Percentiles rank a stretch among this genome's conserved stretches.
These are phyloP conservation scores for Megaleporinus macrocephalus DNA, from an alignment of 2,113 vertebrate genomes.

Conservation along the genomic window DNA sequence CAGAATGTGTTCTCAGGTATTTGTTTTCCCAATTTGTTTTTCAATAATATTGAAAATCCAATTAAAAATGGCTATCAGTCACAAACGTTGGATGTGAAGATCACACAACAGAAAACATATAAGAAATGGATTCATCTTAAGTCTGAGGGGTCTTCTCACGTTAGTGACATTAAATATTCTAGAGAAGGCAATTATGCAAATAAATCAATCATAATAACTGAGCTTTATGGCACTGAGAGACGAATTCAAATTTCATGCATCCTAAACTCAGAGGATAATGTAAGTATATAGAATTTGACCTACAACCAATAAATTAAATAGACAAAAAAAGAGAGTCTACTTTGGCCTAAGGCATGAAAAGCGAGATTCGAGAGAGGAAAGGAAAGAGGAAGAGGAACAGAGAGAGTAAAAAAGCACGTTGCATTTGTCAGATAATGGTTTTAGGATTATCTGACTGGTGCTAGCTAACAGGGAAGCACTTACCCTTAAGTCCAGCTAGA, in stretches of 20 bases:
- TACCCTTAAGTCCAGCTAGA: conserved; percentile 99
- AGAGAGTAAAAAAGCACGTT: conserved; percentile 92
- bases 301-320: conserved; percentile 83
- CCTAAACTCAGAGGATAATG: conserved; percentile 94
- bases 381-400: conserved; percentile 72
- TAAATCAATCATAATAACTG: conserved; percentile 67
- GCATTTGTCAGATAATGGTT: conserved; percentile 99
- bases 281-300: conserved; percentile 91
- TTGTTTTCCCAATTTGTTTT: no score
- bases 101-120: neutral
- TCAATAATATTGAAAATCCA: no score
- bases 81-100: no score
- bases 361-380: conserved; percentile 81
- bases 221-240: conserved; percentile 72
- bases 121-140: conserved; percentile 77
- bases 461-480: conserved; percentile 99
- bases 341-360: conserved; percentile 95
- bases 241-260: conserved; percentile 88
- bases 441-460: conserved; percentile 99
- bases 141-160: conserved; percentile 88
- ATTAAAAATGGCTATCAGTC: neutral
- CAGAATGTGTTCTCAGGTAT: neutral
- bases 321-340: conserved; percentile 86
- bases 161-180: conserved; percentile 85
- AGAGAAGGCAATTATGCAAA: conserved; percentile 99